These are phyloP conservation scores for Tridacna crocea DNA, from an alignment of 2,888 invertebrate genomes.

Conservation along the genomic window DNA sequence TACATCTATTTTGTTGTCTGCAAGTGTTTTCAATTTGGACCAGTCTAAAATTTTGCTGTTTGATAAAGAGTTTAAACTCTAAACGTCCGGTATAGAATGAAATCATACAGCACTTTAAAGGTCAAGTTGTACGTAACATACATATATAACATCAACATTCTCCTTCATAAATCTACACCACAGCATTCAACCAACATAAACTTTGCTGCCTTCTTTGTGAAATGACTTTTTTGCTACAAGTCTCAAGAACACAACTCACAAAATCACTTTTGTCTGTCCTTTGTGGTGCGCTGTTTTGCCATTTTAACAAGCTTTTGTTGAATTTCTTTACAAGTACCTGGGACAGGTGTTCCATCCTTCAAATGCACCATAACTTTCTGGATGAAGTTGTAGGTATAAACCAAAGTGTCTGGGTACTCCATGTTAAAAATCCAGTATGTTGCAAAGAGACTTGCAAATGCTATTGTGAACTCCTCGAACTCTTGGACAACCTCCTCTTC, in stretches of 20 bases:
- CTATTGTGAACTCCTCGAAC: slow-evolving; percentile 81
- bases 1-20: too few species aligned
- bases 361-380: slow-evolving; percentile 76
- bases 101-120: too few species aligned
- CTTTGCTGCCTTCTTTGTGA: not conserved
- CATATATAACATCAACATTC: not conserved
- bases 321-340: slow-evolving; percentile 72
- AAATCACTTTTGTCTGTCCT: slow-evolving; percentile 47
- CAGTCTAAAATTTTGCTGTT: too few species aligned
- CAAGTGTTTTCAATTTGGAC: too few species aligned
- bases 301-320: slow-evolving; percentile 63
- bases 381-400: slow-evolving; percentile 78
- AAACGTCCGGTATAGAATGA: too few species aligned
- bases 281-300: slow-evolving; percentile 47
- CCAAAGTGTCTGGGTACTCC: slow-evolving; percentile 78
- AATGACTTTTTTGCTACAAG: not conserved
- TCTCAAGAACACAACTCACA: not conserved
- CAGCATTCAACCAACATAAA: slow-evolving; percentile 1
- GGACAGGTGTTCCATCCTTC: slow-evolving; percentile 71
- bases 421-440: slow-evolving; percentile 81
- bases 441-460: slow-evolving; percentile 78
- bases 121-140: too few species aligned
- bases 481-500: slow-evolving; percentile 80
- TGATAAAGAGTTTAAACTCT: too few species aligned
- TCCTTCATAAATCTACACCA: not conserved